Conservation (phyloP, 1,140 invertebrate genomes). For the Cyrtorhinus lividipennis region DNA sequence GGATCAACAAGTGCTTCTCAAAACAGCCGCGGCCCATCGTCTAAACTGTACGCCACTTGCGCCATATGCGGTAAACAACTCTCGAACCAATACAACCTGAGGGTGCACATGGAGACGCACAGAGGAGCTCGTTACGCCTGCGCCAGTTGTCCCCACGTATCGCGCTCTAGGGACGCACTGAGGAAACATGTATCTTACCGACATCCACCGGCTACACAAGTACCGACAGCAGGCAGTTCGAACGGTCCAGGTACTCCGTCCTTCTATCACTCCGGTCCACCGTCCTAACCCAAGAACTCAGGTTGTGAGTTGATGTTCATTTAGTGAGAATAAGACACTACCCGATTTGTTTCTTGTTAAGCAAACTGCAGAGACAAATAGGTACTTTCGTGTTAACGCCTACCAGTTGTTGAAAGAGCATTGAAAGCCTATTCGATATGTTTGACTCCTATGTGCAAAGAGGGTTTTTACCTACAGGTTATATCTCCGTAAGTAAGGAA, state of each 20-base stretch:
- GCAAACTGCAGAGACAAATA: too few species aligned
- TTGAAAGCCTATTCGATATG: too few species aligned
- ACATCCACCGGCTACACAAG: conserved; percentile 36
- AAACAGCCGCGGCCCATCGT: conserved; percentile 22
- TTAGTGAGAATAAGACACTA: too few species aligned
- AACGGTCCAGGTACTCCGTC: not conserved
- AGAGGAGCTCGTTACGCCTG: conserved; percentile 68
- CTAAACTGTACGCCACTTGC: conserved; percentile 51
- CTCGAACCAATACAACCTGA: conserved; percentile 77
- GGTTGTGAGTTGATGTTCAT: too few species aligned
- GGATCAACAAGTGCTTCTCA: not conserved
- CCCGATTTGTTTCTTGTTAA: too few species aligned
- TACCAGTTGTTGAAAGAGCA: too few species aligned
- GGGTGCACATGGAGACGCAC: conserved; percentile 79
- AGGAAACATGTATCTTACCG: conserved; percentile 76
- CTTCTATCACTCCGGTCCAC: not conserved
- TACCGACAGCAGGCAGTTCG: not conserved
- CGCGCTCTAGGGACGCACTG: conserved; percentile 66
- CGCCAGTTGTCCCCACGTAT: conserved; percentile 68
- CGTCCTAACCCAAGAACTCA: too few species aligned
- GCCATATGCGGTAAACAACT: conserved; percentile 71
- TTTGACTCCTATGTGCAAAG: too few species aligned
- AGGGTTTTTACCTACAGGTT: too few species aligned
- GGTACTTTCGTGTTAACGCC: too few species aligned
- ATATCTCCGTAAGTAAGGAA: too few species aligned